A percentile compares a stretch with the other conserved stretches of the same genome.
Evolutionary conservation across 1,140 invertebrate species (phyloP).

Genomic region (Aricia agestis): DNA sequence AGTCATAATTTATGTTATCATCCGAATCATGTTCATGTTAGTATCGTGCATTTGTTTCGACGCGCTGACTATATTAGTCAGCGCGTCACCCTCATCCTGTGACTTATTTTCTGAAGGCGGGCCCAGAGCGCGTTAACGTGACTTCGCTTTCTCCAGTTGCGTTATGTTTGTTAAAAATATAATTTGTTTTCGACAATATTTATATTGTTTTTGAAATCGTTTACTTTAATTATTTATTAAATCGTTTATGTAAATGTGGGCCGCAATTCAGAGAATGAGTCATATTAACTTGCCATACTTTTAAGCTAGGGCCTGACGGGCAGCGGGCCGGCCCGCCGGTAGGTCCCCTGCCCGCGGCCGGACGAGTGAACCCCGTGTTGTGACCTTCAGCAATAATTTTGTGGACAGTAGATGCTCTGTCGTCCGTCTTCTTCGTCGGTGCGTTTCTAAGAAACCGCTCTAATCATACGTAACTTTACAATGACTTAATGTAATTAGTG

Average conservation of each 20-base stretch:
- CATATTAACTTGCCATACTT: constrained; percentile 1
- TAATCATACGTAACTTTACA: constrained; percentile 68
- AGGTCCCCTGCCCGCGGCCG: too few species aligned
- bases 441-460: constrained; percentile 57
- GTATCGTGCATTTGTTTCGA: background rate
- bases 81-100: background rate
- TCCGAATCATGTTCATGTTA: background rate
- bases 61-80: background rate
- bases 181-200: background rate
- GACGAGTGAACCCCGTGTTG: constrained; percentile 39
- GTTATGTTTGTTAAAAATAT: background rate
- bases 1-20: constrained; percentile 5
- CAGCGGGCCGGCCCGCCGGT: too few species aligned
- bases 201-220: too few species aligned
- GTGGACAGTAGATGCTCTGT: constrained; percentile 44
- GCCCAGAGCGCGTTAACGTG: background rate
- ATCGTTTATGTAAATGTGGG: too few species aligned
- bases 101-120: constrained; percentile 7
- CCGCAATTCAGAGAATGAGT: background rate
- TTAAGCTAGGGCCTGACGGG: background rate
- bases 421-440: constrained; percentile 48
- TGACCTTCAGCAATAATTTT: constrained; percentile 67
- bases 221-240: too few species aligned
- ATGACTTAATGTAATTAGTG: constrained; percentile 66
- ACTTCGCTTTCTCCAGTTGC: background rate